phyloP scores from a whole-genome alignment of 1,140 invertebrate genomes.

The Pseudomyrmex sp. region DNA sequence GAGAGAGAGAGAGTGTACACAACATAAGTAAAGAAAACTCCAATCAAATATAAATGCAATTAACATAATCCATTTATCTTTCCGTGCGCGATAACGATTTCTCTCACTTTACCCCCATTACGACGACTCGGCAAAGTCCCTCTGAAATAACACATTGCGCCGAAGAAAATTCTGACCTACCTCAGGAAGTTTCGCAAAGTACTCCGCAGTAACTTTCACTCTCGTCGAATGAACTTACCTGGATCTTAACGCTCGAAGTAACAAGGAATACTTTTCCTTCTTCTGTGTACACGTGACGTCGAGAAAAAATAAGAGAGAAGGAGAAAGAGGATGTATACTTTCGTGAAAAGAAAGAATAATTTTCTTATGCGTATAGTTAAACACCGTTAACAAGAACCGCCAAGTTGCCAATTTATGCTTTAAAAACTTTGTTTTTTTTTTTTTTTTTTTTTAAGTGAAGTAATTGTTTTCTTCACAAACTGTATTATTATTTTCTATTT shows the following conservation, averaged over 20 bases:
- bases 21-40: background rate
- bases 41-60: conserved; percentile 1
- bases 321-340: background rate
- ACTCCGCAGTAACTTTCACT: conserved; percentile 75
- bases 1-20: background rate
- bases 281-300: conserved; percentile 32
- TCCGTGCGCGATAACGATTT: conserved; percentile 32
- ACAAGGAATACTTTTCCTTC: conserved; percentile 74
- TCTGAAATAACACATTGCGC: conserved; percentile 75
- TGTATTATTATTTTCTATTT: background rate
- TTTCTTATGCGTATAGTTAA: conserved; percentile 17
- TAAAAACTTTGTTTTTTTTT: no score
- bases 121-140: conserved; percentile 65
- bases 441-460: background rate
- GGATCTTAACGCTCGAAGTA: conserved; percentile 74
- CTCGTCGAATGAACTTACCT: conserved; percentile 72
- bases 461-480: background rate
- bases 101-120: conserved; percentile 64
- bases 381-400: background rate
- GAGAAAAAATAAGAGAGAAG: conserved; percentile 22
- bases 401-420: conserved; percentile 4
- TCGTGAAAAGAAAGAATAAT: background rate
- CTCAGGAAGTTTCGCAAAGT: conserved; percentile 76
- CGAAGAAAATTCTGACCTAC: conserved; percentile 74
- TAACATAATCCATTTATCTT: conserved; percentile 53